Conservation (phyloP, 2,113 vertebrate genomes). For the Baryphthengus martii region DNA sequence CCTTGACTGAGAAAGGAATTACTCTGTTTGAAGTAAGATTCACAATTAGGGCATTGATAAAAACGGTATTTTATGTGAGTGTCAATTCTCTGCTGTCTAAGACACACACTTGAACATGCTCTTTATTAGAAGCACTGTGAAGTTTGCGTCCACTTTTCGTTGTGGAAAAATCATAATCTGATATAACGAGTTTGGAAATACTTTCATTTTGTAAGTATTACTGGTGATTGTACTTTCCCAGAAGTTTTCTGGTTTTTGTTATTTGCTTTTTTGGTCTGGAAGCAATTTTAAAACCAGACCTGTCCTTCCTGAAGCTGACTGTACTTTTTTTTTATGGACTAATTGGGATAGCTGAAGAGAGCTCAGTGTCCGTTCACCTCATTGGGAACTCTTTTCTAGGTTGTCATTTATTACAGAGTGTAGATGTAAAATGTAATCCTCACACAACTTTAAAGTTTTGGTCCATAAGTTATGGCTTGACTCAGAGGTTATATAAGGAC, state of each 20-base stretch:
- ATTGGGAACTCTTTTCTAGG: background rate
- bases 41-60: background rate
- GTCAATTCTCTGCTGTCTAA: background rate
- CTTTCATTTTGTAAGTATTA: background rate
- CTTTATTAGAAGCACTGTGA: background rate
- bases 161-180: background rate
- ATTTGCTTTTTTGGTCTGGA: background rate
- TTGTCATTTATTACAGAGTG: background rate
- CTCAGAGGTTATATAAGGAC: background rate
- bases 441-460: background rate
- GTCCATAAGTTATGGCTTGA: background rate
- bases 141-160: background rate
- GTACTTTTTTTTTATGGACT: background rate
- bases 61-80: background rate
- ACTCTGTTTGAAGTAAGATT: background rate
- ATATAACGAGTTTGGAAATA: background rate
- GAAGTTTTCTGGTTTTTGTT: background rate
- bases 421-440: background rate
- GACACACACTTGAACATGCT: rapidly evolving
- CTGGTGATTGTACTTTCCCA: background rate
- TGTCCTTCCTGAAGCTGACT: background rate
- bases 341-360: background rate
- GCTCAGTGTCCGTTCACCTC: rapidly evolving
- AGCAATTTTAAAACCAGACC: background rate
- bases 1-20: background rate